phyloP scores from a whole-genome alignment of 2,797 vertebrate species.

The Chloroceryle amazona region DNA sequence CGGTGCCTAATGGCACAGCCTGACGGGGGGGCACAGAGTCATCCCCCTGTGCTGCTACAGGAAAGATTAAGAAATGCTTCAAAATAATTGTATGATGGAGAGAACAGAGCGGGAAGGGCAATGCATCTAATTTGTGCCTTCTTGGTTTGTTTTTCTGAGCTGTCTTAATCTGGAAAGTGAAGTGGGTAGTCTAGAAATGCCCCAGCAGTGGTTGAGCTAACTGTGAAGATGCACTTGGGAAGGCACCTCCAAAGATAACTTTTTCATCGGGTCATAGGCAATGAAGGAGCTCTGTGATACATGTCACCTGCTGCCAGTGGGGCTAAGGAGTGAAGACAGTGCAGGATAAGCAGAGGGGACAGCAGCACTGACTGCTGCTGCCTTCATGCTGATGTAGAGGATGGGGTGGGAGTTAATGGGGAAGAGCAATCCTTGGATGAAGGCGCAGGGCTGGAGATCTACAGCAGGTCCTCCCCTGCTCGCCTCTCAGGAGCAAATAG shows the following conservation, averaged over 20 bases:
- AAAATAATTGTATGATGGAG: not conserved
- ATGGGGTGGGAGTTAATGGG: not conserved
- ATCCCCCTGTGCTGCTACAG: not conserved
- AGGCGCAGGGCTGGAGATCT: not conserved
- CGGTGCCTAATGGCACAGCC: not conserved
- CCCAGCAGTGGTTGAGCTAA: not conserved
- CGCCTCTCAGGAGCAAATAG: not conserved
- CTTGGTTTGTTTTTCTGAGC: not conserved
- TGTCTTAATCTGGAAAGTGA: not conserved
- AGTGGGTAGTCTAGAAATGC: not conserved
- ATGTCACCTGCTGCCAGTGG: accelerated
- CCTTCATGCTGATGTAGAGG: not conserved
- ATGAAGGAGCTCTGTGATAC: not conserved
- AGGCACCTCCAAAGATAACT: not conserved
- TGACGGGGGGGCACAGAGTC: not conserved
- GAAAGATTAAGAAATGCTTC: not conserved
- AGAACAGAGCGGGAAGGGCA: not conserved
- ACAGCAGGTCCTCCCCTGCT: not conserved
- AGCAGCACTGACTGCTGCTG: accelerated
- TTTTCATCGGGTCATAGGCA: not conserved
- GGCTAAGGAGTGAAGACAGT: accelerated
- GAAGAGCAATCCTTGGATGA: not conserved
- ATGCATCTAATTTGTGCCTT: not conserved
- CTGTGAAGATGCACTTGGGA: not conserved
- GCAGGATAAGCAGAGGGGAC: not conserved